Base-by-base conservation (phyloP, 2,888 invertebrate species). In the Euplagia quadripunctaria region DNA sequence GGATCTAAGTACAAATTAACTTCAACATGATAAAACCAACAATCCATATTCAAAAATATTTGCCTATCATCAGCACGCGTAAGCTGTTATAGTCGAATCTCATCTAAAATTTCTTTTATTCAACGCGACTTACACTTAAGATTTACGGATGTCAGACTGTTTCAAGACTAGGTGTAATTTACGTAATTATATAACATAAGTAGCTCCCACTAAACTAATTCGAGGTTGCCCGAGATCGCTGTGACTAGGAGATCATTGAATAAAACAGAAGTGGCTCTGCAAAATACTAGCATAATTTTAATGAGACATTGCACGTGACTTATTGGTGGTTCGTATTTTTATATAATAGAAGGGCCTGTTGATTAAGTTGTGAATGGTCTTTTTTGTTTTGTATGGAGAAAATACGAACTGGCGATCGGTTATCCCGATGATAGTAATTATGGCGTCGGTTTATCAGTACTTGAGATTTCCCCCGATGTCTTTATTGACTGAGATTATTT, bases 381-480 rank as follows among this genome's bases (percentile, higher is more conserved):
- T 88, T 88, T 64, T 88, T 85, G 85, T 84, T 84, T 81, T 82
- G 78, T 82, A 82, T 81, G 78, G 78, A 81, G 84, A 87, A 89
- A 88, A 90, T 88, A 87, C 85, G 82, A 80, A 85, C 82, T 82
- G 69, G 84, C 86, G 88, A 89, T 88, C 86, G 85, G 83, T 86
- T 90, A 90, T 90, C 92, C 86, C 88, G 86, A 85, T 82, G 85
- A 82, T 82, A 86, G 90, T 93, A 93, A 92, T 92, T 92, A 92
- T 89, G 90, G 92, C 85, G 88, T 86, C 84, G 87, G 86, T 82
- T 90, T 93, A 93, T 92, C 92, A 89, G 85, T 85, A 75, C 83
- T 84, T 84, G 88, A 92, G 92, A 92, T 91, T 92, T 90, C 82
- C 86, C 86, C 84, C 86, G 91, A 93, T 92, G 91, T 91, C 92